Evolutionary conservation across 1,140 invertebrate genomes (phyloP).

Genomic region (Drosophila kikkawai): DNA sequence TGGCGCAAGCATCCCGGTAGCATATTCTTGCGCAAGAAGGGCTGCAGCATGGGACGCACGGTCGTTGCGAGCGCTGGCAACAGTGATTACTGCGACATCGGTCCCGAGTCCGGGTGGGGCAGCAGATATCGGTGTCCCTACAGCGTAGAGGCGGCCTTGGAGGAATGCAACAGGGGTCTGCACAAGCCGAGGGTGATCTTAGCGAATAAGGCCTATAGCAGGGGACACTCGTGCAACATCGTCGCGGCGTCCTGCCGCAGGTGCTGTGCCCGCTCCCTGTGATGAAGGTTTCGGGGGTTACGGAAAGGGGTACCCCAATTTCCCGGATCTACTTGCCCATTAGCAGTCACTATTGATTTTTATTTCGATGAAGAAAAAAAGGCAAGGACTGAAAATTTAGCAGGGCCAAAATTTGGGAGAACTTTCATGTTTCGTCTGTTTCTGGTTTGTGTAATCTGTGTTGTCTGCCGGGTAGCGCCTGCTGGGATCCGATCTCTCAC

Average conservation of each 20-base stretch:
- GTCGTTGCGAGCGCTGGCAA: too few species aligned
- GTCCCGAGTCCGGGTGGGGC: too few species aligned
- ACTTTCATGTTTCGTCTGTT: conserved; percentile 8
- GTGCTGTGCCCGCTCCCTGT: conserved; percentile 13
- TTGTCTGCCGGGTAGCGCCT: conserved; percentile 24
- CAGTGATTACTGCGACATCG: too few species aligned
- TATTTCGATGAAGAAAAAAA: neutral
- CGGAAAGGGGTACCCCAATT: neutral
- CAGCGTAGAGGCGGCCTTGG: too few species aligned
- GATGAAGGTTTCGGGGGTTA: neutral
- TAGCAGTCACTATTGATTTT: conserved; percentile 28
- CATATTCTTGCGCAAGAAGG: neutral
- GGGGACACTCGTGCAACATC: too few species aligned
- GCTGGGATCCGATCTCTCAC: conserved; percentile 24
- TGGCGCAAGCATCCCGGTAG: conserved; percentile 2
- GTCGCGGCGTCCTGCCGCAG: too few species aligned
- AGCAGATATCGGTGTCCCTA: too few species aligned
- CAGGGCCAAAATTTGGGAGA: neutral
- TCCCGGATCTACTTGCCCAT: conserved; percentile 48
- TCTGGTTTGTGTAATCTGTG: neutral
- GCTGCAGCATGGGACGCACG: too few species aligned
- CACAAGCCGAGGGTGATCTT: too few species aligned
- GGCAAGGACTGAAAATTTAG: conserved; percentile 30
- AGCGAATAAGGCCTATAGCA: too few species aligned
- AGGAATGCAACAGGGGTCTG: too few species aligned